Evolutionary conservation across 2,888 invertebrate genomes (phyloP), one percentile per base, ranked within the genome.

Genomic region (Nemapogon koenigi): DNA sequence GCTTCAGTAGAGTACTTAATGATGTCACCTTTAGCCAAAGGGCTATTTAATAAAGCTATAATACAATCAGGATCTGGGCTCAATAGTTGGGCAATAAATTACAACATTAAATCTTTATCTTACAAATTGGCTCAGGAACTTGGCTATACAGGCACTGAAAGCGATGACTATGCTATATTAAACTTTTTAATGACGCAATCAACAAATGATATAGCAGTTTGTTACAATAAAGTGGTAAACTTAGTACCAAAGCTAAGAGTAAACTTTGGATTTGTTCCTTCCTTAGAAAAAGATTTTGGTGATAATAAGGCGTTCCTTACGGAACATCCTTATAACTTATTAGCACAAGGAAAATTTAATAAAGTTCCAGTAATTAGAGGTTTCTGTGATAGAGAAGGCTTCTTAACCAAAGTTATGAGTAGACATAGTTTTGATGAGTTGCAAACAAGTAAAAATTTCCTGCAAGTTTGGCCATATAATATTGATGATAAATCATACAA

Each of bases 301-400:
- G 52, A 50, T 38, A 52, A 44, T 11, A 51, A 58, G 16, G 52
- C 57, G 16, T 59, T 63, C 41, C 43, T 60, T 35, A 58, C 51
- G 2, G 43, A 48, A 2, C 42, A 19, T 62, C 84, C 48, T 43
- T 83, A 52, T 47, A 70, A 51, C 15, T 35, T 70, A 18, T 39
- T 80, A 32, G 60, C 62, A 41, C 50, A 60, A 35, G 64, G 63
- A n/a, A 54, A 57, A 25, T 61, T 66, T 32, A 49, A 57, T 6
- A 52, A 57, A 15, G 68, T 81, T 15, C 79, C 82, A 0, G 46
- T 68, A 1, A 59, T 82, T 13, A 67, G 70, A 56, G 82, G 82
- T 13, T 78, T 79, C 43, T 76, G 69, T 41, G 59, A 65, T 1
- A 59, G 53, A 2, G 81, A 82, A 50, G 81, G 81, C 2, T 51